Evolutionary conservation across 2,888 invertebrate genomes (phyloP).

Genomic region (Eupithecia exiguata): DNA sequence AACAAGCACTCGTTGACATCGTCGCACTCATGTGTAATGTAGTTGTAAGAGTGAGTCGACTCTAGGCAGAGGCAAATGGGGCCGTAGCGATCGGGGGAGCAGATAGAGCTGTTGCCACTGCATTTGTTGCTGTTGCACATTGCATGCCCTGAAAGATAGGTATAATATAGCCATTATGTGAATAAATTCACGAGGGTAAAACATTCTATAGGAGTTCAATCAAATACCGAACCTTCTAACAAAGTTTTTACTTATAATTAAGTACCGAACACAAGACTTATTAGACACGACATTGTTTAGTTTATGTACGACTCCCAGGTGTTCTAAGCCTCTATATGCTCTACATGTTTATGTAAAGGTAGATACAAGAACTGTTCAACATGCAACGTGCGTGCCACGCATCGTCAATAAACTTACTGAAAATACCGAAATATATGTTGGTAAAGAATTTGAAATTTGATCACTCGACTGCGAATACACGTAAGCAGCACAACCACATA

Average conservation of each 20-base stretch:
- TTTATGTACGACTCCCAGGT: background rate
- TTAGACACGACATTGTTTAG: background rate
- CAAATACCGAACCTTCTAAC: too few species aligned
- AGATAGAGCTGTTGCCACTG: slow-evolving; percentile 50
- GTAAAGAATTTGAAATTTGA: background rate
- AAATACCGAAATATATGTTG: background rate
- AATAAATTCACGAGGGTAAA: background rate
- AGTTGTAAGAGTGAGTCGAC: slow-evolving; percentile 67
- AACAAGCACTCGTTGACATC: slow-evolving; percentile 87
- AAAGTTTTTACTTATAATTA: too few species aligned
- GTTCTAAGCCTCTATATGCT: background rate
- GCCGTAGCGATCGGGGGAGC: slow-evolving; percentile 61
- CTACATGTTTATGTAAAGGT: background rate
- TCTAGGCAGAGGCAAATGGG: slow-evolving; percentile 82
- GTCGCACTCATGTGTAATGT: slow-evolving; percentile 65
- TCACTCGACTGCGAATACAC: background rate
- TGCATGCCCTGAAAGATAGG: slow-evolving; percentile 61
- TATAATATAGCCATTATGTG: background rate
- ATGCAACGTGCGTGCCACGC: background rate
- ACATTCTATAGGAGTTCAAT: background rate
- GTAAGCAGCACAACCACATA: background rate
- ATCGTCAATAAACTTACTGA: too few species aligned
- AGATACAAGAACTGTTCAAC: background rate
- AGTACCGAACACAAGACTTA: background rate
- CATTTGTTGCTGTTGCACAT: slow-evolving; percentile 67